Evolutionary conservation across 2,888 invertebrate genomes (phyloP), one percentile per base, ranked within the genome.

Genomic region (Tachystola acroxantha): DNA sequence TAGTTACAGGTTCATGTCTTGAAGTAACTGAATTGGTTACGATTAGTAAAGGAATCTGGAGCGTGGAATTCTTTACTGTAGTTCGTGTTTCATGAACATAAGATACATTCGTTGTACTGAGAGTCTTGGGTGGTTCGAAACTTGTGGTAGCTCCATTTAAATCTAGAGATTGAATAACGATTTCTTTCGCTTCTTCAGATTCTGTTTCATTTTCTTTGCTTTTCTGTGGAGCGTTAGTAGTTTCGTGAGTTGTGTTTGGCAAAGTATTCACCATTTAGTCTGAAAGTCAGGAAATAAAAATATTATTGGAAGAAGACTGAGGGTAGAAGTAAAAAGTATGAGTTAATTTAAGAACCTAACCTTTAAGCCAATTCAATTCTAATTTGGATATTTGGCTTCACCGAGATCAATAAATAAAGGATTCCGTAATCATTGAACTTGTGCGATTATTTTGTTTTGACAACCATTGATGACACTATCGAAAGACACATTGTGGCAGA

Each of bases 1-100:
- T 45, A 0, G 43, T 44, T 22, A 46, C 48, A 7, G 52, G 45
- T 20, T 37, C 49, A 42, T 53, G 48, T 1, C 9, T 20, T 7
- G 2, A 7, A 12, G 7, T 30, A 19, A 3, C 10, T 10, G 19
- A 10, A 19, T 10, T n/a, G 3, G 7, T 30, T 10, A 10, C 12
- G 9, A 10, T 30, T 10, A 30, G 10, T 32, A 27, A 11, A 5
- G 32, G 32, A 11, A 19, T n/a, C 20, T 10, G 20, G 10, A 25
- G n/a, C n/a, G 10, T 5, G 12, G 7, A n/a, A n/a, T n/a, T n/a
- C n/a, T n/a, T n/a, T n/a, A n/a, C n/a, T 28, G 11, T 12, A 12
- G 12, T 28, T 13, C 1, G 12, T 12, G 6, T 28, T 12, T 28
- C 28, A 7, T 28, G 11, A 12, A 10, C 7, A 12, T 20, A 19